Evolutionary conservation across 2,797 vertebrate genomes (phyloP).

Genomic region (Melanogrammus aeglefinus): DNA sequence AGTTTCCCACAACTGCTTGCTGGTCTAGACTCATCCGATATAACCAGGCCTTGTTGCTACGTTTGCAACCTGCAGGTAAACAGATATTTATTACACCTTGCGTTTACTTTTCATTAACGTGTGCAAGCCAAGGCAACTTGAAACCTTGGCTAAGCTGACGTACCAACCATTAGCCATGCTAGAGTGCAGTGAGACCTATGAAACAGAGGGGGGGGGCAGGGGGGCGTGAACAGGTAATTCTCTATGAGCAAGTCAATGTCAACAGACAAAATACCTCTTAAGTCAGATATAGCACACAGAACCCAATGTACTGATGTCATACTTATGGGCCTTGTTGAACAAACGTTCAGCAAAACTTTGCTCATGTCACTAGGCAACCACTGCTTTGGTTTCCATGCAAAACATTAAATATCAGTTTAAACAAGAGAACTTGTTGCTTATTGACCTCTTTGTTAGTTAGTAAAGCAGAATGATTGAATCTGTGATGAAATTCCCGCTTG

Average conservation of each 20-base stretch:
- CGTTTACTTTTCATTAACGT: neutral
- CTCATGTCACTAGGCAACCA: conserved; percentile 7
- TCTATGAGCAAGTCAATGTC: conserved; percentile 11
- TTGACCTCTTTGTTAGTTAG: neutral
- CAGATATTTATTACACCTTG: conserved; percentile 1
- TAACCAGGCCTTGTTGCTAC: neutral
- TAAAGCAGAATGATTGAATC: neutral
- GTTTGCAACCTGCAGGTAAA: neutral
- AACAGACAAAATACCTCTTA: conserved; percentile 7
- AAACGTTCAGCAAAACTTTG: conserved; percentile 11
- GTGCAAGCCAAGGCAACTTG: neutral
- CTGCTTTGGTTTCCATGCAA: neutral
- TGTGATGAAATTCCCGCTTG: neutral
- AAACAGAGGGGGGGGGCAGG: neutral
- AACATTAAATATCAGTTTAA: neutral
- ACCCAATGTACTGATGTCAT: conserved; percentile 9
- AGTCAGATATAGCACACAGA: conserved; percentile 5
- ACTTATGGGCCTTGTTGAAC: neutral
- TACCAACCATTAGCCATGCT: neutral
- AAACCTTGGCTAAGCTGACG: conserved; percentile 1
- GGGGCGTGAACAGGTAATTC: neutral
- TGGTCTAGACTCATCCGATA: neutral
- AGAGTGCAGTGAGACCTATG: neutral
- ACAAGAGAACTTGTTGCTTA: conserved; percentile 1
- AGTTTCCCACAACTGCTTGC: neutral